Base-by-base conservation (phyloP, 2,113 vertebrate genomes). In the Columba livia region DNA sequence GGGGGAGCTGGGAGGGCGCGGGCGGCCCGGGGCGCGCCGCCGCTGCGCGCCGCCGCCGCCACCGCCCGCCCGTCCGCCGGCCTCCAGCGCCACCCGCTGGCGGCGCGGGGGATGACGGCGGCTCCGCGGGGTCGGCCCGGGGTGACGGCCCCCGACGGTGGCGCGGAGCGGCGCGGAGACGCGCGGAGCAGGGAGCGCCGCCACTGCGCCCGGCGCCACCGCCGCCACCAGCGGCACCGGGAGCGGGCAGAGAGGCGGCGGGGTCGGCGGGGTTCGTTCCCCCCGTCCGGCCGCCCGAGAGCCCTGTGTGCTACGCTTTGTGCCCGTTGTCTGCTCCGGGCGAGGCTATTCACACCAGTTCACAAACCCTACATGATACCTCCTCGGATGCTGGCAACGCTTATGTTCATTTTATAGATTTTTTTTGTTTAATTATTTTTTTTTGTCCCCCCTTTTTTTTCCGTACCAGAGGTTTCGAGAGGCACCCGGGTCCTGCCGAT, bases 101-200 rank as follows among this genome's bases (percentile, higher is more conserved):
- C 42, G 42, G 42, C 42, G 85, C 48, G 94, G 84, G 97, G 98
- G 94, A 94, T 94, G 95, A 96, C 93, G 97, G 97, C 95, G 98
- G 97, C 79, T 40, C 98, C 95, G 81, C 44, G 98, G 98, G 99
- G 99, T 99, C 98, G 99, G 98, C 97, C 97, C 94, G 98, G 98
- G 99, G 99, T 99, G 99, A 99, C 98, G 98, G 98, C 98, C 97
- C 98, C 98, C 98, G 98, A 98, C 98, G 42, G 42, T 42, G 42
- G 42, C 42, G 42, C 42, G 42, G 15, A 42, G 42, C 42, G 42
- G 42, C 6, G 42, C 42, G 42, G 42, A 42, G 42, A 42, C 12
- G 42, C 42, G 42, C 42, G 42, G 42, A 42, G 42, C 98, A 98
- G 98, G 98, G 98, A 44, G 42, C 15, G 42, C 42, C 42, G 16